Evolutionary conservation across 2,113 vertebrate species (phyloP).

Genomic region (Triplophysa dalaica): DNA sequence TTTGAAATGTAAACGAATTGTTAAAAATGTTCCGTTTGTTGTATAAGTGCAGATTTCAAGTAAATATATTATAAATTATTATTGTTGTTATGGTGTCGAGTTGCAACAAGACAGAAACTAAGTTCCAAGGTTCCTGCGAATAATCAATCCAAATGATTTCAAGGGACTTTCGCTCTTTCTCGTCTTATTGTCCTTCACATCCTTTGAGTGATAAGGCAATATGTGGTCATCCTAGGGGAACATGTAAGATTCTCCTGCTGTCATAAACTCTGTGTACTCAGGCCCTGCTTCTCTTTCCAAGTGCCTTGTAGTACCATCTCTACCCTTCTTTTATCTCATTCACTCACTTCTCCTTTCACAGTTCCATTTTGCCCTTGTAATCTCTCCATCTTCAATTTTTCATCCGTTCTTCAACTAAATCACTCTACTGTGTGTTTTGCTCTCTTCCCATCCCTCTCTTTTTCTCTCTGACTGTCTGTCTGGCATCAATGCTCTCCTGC

Average conservation of each 20-base stretch:
- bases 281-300: background rate
- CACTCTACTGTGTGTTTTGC: slow-evolving; percentile 15
- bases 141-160: slow-evolving; percentile 22
- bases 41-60: too few relatives aligned
- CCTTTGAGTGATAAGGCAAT: slow-evolving; percentile 18
- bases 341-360: slow-evolving; percentile 27
- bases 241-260: slow-evolving; percentile 18
- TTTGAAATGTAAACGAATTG: too few relatives aligned
- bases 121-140: slow-evolving; percentile 22
- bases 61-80: too few relatives aligned
- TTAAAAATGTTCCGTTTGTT: too few relatives aligned
- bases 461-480: slow-evolving; percentile 39
- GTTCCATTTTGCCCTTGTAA: slow-evolving; percentile 7
- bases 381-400: slow-evolving; percentile 4
- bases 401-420: slow-evolving; percentile 30
- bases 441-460: slow-evolving; percentile 29
- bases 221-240: slow-evolving; percentile 31
- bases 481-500: slow-evolving; percentile 59
- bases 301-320: background rate
- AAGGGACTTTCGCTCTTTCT: slow-evolving; percentile 8
- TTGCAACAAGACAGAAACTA: too few relatives aligned
- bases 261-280: background rate
- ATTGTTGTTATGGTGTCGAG: too few relatives aligned
- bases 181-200: slow-evolving; percentile 13
- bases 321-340: slow-evolving; percentile 24